Percentiles rank a stretch among this genome's conserved stretches.
phyloP scores from a whole-genome alignment of 2,797 vertebrate species.

The Euphonia xanthogaster region DNA sequence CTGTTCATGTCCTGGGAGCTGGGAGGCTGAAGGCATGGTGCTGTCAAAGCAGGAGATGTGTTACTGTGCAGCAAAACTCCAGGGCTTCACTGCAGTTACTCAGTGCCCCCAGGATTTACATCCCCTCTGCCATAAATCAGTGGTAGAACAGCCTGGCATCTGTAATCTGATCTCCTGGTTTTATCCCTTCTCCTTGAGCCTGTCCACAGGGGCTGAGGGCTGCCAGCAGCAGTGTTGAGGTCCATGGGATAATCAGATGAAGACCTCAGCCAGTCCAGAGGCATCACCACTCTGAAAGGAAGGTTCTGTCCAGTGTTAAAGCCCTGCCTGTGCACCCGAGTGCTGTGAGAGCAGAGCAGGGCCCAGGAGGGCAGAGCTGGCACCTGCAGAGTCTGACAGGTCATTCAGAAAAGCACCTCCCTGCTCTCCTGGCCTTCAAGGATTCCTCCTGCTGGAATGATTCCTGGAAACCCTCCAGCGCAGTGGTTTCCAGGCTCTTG shows the following conservation, averaged over 20 bases:
- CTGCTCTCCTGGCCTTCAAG: neutral
- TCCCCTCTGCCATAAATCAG: neutral
- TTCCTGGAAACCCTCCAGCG: neutral
- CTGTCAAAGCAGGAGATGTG: neutral
- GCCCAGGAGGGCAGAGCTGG: neutral
- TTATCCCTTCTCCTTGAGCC: neutral
- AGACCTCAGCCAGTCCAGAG: neutral
- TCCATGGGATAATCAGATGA: neutral
- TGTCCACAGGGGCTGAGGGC: neutral
- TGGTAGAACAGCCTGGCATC: neutral
- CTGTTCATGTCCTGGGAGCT: neutral
- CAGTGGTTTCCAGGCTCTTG: neutral
- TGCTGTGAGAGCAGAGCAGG: neutral
- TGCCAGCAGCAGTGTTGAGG: neutral
- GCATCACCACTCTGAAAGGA: neutral
- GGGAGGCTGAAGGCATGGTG: neutral
- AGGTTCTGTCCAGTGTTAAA: neutral
- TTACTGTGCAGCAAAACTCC: neutral
- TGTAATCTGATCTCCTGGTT: neutral
- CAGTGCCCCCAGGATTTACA: neutral
- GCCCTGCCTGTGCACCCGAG: neutral
- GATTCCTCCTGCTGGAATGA: neutral
- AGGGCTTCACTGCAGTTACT: neutral
- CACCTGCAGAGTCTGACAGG: neutral
- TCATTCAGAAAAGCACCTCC: neutral